Percentiles rank a stretch among this genome's conserved stretches.
Conservation (phyloP, 2,888 invertebrate genomes). For the Charanyca ferruginea region DNA sequence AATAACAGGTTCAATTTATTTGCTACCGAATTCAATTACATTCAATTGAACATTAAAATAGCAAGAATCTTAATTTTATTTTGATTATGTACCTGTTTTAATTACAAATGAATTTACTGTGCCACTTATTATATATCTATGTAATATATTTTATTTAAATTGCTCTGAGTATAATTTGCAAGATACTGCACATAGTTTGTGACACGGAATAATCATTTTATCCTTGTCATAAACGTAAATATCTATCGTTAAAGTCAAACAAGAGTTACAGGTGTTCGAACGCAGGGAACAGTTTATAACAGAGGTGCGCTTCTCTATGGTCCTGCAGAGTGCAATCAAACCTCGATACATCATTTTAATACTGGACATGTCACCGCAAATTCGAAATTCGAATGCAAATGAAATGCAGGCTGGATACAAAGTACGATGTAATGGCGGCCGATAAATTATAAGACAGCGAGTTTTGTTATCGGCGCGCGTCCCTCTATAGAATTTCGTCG, state of each 20-base stretch:
- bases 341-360: conserved; percentile 89
- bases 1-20: conserved; percentile 47
- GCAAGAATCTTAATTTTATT: conserved; percentile 30
- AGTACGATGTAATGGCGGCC: conserved; percentile 84
- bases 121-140: conserved; percentile 25
- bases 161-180: conserved; percentile 34
- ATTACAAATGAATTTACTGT: conserved; percentile 36
- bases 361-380: conserved; percentile 88
- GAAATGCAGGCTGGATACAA: conserved; percentile 81
- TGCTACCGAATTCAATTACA: conserved; percentile 53
- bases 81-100: conserved; percentile 36
- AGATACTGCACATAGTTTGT: conserved; percentile 29
- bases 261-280: conserved; percentile 56
- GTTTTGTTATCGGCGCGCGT: conserved; percentile 85
- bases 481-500: conserved; percentile 86
- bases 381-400: conserved; percentile 90
- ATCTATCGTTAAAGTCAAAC: conserved; percentile 67
- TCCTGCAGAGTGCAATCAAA: conserved; percentile 79
- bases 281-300: conserved; percentile 59
- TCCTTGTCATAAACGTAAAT: conserved; percentile 70
- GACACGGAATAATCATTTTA: conserved; percentile 60
- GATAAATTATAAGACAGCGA: conserved; percentile 86
- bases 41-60: conserved; percentile 46
- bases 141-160: conserved; percentile 39
- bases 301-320: conserved; percentile 56